These are phyloP conservation scores for Abrostola tripartita DNA, from an alignment of 2,888 invertebrate genomes.

Conservation along the genomic window DNA sequence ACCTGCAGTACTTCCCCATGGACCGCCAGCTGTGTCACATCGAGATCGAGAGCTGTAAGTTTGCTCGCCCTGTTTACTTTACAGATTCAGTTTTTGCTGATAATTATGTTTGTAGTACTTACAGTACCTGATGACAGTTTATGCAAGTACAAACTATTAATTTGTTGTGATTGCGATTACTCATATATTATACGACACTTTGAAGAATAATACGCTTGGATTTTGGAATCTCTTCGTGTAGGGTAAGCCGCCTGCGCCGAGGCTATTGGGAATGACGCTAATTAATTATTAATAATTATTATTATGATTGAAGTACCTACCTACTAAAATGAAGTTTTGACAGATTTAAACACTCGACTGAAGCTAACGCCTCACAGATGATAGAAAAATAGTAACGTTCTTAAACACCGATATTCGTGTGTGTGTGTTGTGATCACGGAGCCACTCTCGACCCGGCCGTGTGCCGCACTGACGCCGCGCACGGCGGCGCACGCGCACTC, in stretches of 20 bases:
- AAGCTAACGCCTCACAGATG: conserved; percentile 60
- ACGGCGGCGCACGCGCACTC: conserved; percentile 56
- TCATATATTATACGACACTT: too few species aligned
- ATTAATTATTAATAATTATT: conserved; percentile 1
- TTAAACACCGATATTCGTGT: conserved; percentile 53
- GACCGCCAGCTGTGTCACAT: conserved; percentile 97
- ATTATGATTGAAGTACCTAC: too few species aligned
- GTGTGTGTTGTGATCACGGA: conserved; percentile 65
- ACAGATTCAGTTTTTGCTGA: conserved; percentile 20
- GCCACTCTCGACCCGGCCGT: conserved; percentile 61
- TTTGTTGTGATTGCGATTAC: too few species aligned
- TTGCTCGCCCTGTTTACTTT: conserved; percentile 64
- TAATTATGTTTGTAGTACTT: conserved; percentile 33
- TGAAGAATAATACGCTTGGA: too few species aligned
- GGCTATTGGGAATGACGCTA: conserved; percentile 27
- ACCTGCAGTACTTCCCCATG: conserved; percentile 97
- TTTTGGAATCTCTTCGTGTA: conserved; percentile 39
- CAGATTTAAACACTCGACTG: conserved; percentile 38
- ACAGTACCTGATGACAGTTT: conserved; percentile 11
- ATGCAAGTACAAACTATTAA: conserved; percentile 10
- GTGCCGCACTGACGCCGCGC: conserved; percentile 58
- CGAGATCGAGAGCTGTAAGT: conserved; percentile 98
- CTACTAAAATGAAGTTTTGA: conserved; percentile 26
- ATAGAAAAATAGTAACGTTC: conserved; percentile 70
- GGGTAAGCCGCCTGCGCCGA: conserved; percentile 46